Percentiles rank a stretch among this genome's conserved stretches.
Conservation (phyloP, 2,797 vertebrate species). For the Syngnathus rostellatus region DNA sequence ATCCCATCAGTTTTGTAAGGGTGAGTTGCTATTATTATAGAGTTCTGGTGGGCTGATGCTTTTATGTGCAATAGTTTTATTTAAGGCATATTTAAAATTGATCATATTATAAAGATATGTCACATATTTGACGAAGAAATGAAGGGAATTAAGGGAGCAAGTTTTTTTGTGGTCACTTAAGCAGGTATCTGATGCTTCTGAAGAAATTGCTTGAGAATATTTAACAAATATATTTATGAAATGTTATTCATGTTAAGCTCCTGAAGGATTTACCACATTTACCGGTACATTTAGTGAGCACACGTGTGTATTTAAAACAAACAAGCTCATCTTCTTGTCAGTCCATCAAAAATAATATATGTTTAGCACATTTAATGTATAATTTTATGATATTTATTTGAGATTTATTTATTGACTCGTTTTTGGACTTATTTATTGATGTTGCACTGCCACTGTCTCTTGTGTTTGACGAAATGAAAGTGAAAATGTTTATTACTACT, state of each 20-base stretch:
- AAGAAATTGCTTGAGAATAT: constrained; percentile 12
- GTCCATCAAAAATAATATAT: constrained; percentile 22
- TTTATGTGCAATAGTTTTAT: constrained; percentile 3
- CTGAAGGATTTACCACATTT: neutral
- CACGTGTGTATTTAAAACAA: neutral
- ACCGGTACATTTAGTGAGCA: neutral
- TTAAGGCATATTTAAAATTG: neutral
- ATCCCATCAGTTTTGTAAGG: neutral
- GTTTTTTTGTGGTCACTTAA: neutral
- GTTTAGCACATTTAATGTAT: neutral
- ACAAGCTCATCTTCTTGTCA: constrained; percentile 5
- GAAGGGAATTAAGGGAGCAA: constrained; percentile 8
- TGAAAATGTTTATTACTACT: constrained; percentile 31
- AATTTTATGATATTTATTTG: constrained; percentile 43
- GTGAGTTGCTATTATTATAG: neutral
- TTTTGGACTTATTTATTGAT: constrained; percentile 51
- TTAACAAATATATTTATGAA: neutral
- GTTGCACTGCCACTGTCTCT: constrained; percentile 47
- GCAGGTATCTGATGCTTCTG: neutral
- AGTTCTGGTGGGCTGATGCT: neutral
- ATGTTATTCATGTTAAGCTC: neutral
- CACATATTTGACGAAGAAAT: neutral
- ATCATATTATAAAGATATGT: too few relatives aligned
- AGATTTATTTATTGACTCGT: constrained; percentile 48
- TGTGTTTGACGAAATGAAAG: constrained; percentile 36